Base-by-base conservation (phyloP, 2,888 invertebrate genomes). In the Luperina testacea region DNA sequence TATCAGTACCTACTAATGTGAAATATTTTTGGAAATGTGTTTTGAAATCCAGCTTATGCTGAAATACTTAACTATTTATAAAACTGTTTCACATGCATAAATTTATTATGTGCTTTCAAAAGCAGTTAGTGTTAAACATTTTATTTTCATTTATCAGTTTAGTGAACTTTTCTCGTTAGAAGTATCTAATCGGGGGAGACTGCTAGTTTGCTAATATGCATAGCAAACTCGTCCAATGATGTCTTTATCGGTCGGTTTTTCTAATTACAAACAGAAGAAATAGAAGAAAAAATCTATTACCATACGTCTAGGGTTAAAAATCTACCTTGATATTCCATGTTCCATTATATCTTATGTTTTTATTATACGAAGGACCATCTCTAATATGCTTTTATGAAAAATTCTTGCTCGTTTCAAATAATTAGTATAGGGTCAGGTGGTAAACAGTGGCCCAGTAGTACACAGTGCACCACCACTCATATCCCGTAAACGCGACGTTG, bases 151-250 rank as follows among this genome's bases (percentile, higher is more conserved):
- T 15, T 45, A 79, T 11, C 7, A 78, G 42, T 51, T 63, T 53
- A 63, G 13, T 45, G n/a, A 69, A 38, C n/a, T 32, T 63, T 78
- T 32, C 80, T 80, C 61, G 42, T 71, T 63, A 61, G 42, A 32
- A 9, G 11, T 32, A 80, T 63, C 20, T 63, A 63, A 74, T 67
- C 42, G 8, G 42, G 5, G 0, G 38, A 59, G 9, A 59, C 42
- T 24, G 15, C 27, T 45, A 71, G 53, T 59, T 73, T 51, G 65
- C 51, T 81, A 48, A 73, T 73, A 42, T 51, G 65, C 51, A 79
- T 42, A 74, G 13, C 8, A 51, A 42, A 51, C 42, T 45, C 32
- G 57, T 79, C 42, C 6, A 20, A 7, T 2, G 20, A 64, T 48
- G 42, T 63, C 13, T 48, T 57, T 15, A 27, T 20, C 45, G 17